phyloP scores from a whole-genome alignment of 2,113 vertebrate species.

The Hiodon alosoides region DNA sequence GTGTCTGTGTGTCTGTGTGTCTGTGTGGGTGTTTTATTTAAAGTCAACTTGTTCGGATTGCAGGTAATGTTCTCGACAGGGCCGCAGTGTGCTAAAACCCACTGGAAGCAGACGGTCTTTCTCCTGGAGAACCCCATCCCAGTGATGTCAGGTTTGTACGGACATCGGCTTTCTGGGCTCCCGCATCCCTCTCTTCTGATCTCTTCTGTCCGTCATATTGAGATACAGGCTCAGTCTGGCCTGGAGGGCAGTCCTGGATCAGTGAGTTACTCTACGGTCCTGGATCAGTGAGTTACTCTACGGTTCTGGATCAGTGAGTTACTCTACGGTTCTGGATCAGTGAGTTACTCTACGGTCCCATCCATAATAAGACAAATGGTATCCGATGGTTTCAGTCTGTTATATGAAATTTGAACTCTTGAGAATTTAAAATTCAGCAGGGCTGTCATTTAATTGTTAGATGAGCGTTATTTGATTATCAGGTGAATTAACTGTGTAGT shows the following conservation, averaged over 20 bases:
- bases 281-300: not conserved
- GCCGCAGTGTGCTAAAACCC: slow-evolving; percentile 76
- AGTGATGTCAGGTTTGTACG: slow-evolving; percentile 74
- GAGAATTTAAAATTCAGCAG: too few relatives aligned
- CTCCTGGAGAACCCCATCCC: slow-evolving; percentile 77
- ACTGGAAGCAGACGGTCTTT: slow-evolving; percentile 94
- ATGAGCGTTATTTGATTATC: too few relatives aligned
- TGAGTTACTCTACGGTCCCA: not conserved
- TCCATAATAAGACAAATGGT: too few relatives aligned
- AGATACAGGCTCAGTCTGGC: slow-evolving; percentile 2
- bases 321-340: not conserved
- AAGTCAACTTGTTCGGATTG: slow-evolving; percentile 30
- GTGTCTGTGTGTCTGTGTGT: slow-evolving; percentile 23
- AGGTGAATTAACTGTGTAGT: too few relatives aligned
- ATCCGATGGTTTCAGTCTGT: too few relatives aligned
- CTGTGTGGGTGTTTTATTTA: not conserved
- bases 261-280: not conserved
- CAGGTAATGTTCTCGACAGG: slow-evolving; percentile 90
- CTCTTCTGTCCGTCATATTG: not conserved
- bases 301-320: not conserved
- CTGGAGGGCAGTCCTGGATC: not conserved
- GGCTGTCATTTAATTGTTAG: too few relatives aligned
- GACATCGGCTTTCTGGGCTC: not conserved
- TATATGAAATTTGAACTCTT: too few relatives aligned
- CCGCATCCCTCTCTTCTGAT: not conserved